A percentile compares a stretch with the other conserved stretches of the same genome.
phyloP scores from a whole-genome alignment of 1,140 invertebrate species.

The Drosophila quadrilineata region DNA sequence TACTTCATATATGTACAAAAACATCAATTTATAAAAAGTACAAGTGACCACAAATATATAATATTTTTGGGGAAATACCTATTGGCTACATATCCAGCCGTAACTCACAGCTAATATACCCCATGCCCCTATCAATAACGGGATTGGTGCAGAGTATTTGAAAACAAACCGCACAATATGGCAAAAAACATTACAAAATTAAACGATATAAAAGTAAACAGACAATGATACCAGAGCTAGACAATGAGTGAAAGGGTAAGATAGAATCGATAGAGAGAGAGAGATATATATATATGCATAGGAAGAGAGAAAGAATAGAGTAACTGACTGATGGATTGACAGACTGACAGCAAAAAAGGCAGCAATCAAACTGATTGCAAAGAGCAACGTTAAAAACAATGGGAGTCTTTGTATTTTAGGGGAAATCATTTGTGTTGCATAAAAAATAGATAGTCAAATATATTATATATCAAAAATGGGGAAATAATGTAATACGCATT shows the following conservation, averaged over 20 bases:
- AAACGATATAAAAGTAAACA: constrained; percentile 15
- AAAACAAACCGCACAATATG: constrained; percentile 3
- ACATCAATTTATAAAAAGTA: no score
- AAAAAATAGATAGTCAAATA: constrained; percentile 13
- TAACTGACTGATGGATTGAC: no score
- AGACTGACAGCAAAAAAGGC: background rate
- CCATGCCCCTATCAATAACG: background rate
- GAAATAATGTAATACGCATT: no score
- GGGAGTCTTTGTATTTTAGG: no score
- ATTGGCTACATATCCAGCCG: no score
- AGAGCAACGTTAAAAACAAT: background rate
- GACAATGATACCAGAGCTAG: background rate
- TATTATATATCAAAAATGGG: constrained; percentile 40
- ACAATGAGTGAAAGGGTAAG: no score
- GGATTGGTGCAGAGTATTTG: background rate
- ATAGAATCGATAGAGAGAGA: constrained; percentile 3
- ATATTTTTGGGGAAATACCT: no score
- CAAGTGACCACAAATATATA: no score
- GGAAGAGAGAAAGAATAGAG: background rate
- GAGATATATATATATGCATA: background rate
- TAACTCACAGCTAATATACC: no score
- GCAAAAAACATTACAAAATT: constrained; percentile 13
- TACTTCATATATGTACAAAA: no score
- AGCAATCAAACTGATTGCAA: constrained; percentile 36
- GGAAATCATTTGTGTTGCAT: constrained; percentile 18